Conservation (phyloP, 2,113 vertebrate species). For the Cepphus grylle region DNA sequence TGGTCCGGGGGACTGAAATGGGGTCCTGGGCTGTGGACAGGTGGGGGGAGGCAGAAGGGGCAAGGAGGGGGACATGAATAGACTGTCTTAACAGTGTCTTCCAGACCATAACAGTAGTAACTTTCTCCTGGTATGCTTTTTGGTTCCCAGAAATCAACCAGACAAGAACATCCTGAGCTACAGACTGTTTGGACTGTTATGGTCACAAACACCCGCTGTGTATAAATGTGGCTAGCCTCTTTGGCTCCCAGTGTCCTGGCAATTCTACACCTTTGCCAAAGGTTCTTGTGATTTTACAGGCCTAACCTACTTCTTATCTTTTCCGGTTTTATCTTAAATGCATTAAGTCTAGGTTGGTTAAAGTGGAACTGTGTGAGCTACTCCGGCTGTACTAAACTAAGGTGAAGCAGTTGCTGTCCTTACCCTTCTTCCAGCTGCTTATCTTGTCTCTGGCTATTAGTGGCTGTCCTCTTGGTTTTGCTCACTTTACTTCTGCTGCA, state of each 20-base stretch:
- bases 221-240: not conserved
- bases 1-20: not conserved
- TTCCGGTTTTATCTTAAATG: not conserved
- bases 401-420: not conserved
- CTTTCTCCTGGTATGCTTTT: not conserved
- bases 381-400: not conserved
- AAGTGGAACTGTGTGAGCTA: not conserved
- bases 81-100: not conserved
- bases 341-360: not conserved
- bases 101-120: fast-evolving
- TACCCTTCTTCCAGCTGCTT: not conserved
- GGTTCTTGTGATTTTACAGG: not conserved
- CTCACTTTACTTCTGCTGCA: not conserved
- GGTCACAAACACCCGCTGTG: not conserved
- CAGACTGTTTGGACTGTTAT: not conserved
- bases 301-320: not conserved
- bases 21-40: not conserved
- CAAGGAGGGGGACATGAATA: fast-evolving
- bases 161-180: not conserved
- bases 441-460: not conserved
- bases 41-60: not conserved
- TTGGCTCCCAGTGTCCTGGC: not conserved
- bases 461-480: not conserved
- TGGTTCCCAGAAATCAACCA: not conserved
- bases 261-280: not conserved